Conservation (phyloP, 2,113 vertebrate genomes). For the human (Homo sapiens) region DNA sequence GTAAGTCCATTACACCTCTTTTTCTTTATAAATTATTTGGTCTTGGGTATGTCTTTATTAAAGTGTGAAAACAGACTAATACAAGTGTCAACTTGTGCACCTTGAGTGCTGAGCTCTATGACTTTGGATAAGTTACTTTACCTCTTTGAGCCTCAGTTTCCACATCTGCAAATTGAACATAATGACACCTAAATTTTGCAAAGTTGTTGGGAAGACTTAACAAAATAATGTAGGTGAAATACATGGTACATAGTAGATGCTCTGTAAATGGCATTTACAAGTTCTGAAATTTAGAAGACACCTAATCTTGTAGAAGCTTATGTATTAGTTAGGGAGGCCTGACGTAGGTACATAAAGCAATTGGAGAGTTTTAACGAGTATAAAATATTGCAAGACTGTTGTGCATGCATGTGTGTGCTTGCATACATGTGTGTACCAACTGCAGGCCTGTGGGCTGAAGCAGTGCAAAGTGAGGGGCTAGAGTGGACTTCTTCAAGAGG, state of each 20-base stretch:
- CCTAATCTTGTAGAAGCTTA: not conserved
- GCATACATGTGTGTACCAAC: not conserved
- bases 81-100: not conserved
- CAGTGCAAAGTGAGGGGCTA: not conserved
- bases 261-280: not conserved
- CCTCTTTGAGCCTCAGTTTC: not conserved
- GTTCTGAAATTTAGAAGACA: not conserved
- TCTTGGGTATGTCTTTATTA: no score
- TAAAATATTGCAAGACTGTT: not conserved
- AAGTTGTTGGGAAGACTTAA: not conserved
- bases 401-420: rapidly evolving
- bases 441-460: not conserved
- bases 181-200: not conserved
- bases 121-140: not conserved
- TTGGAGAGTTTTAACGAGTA: not conserved
- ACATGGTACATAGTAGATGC: not conserved
- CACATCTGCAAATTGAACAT: not conserved
- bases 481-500: not conserved
- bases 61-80: no score
- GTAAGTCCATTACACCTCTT: no score
- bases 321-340: not conserved
- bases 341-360: not conserved
- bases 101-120: not conserved
- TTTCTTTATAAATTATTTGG: no score
- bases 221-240: not conserved